Evolutionary conservation across 2,797 vertebrate species (phyloP), one percentile per base, ranked within the genome.

Genomic region (Pseudotriccus pelzelni): DNA sequence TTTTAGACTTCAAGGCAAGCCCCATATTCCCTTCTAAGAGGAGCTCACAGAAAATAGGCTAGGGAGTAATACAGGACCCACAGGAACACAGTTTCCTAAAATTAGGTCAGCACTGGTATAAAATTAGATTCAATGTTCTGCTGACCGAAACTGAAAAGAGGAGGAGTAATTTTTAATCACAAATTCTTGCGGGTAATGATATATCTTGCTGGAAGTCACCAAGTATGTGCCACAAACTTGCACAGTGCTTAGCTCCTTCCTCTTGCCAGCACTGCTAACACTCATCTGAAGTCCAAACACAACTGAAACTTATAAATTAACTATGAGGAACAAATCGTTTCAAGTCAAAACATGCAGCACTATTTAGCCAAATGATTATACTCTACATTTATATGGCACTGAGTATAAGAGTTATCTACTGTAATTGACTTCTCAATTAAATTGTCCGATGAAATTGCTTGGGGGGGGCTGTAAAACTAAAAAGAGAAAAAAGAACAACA

Each of bases 101-200:
- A 95, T 92, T 84, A 96, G 96, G 96, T 96, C 95, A 96, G 46
- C 30, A 47, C 55, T 64, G 60, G 41, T 89, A 62, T 90, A 91
- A 95, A 97, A 91, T 91, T 94, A 96, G 92, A 95, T 89, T 89
- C 73, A 64, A 9, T 41, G 50, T 95, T 95, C 93, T 95, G 94
- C 96, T 96, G 95, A 97, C 87, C 30, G 1, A 97, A 94, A 94
- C 84, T 11, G 12, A 91, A 87, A 91, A 87, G 49, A 89, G 46
- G 28, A 73, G 55, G 49, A 92, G 55, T 70, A 58, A 89, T 93
- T 89, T 90, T 90, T 93, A 85, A 87, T 91, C 91, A 59, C 76
- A 73, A 84, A 93, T 79, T 93, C 78, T 93, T 89, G 60, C 89
- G 66, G 18, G 28, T 58, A 91, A 69, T 30, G 53, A 63, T 67